Base-by-base conservation (phyloP, 2,797 vertebrate genomes). In the Pampus argenteus region DNA sequence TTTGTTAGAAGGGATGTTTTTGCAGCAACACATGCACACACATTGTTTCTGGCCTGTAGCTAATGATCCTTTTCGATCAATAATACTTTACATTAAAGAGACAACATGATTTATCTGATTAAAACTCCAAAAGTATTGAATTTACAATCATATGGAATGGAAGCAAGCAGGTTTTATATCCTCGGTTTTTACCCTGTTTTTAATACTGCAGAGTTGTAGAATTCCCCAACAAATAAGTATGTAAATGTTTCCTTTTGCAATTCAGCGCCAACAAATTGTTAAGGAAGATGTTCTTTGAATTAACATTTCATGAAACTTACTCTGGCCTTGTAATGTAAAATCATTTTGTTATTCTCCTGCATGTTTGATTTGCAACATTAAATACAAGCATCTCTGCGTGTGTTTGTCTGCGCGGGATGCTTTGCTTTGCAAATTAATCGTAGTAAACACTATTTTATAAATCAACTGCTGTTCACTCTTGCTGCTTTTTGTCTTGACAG, bases 331-430 rank as follows among this genome's bases (percentile, higher is more conserved):
- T 34, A 47, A 67, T 29, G 31, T 52, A 25, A 72, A 81, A 80
- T 60, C 10, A 72, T 63, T 74, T 63, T 61, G 20, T 78, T 82
- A 17, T 78, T 83, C 58, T 71, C n/a, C 56, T 22, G 44, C 61
- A 55, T 79, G 68, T 83, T 88, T 81, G 72, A 83, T 83, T 76
- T 82, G 66, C 57, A 81, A 56, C 72, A 82, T 84, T 78, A 76
- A 82, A 87, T 74, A 70, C 36, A 52, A 54, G 10, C 18, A 5
- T 69, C 57, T 78, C 68, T 42, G 71, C n/a, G 0, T 74, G 76
- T 29, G 28, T 61, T 60, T 64, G 62, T 80, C 66, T 67, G 48
- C 78, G 69, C 6, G 0, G 65, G 63, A 38, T 8, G 31, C 65
- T 52, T 58, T 42, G 66, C 58, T 84, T 56, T 76, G 71, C 66